Evolutionary conservation across 2,888 invertebrate species (phyloP).

Genomic region (Alviniconcha strummeri): DNA sequence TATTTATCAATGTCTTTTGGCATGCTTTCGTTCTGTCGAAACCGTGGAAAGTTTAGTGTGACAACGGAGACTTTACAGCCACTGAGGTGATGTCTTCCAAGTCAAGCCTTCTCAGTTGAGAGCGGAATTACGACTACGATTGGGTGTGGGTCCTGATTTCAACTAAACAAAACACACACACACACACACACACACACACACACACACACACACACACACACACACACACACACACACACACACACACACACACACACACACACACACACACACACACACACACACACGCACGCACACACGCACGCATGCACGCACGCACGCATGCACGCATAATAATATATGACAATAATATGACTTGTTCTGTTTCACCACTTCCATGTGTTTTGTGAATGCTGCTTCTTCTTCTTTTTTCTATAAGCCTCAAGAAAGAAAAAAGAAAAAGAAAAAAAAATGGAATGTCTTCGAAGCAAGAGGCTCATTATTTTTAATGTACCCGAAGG

Average conservation of each 20-base stretch:
- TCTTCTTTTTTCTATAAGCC: background rate
- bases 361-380: too few species aligned
- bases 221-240: background rate
- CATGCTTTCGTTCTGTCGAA: too few species aligned
- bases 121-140: too few species aligned
- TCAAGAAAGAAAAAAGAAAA: background rate
- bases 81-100: too few species aligned
- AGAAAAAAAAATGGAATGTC: too few species aligned
- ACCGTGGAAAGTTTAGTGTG: too few species aligned
- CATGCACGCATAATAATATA: background rate
- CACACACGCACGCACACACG: background rate
- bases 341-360: too few species aligned
- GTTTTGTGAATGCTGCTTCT: background rate
- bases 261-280: constrained; percentile 10
- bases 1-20: too few species aligned
- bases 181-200: background rate
- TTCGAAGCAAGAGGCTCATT: too few species aligned
- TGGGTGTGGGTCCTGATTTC: background rate
- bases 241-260: constrained; percentile 9
- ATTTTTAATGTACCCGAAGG: too few species aligned
- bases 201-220: background rate
- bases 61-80: too few species aligned
- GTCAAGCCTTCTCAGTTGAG: too few species aligned
- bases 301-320: background rate
- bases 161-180: background rate